Evolutionary conservation across 30 jellyfish, hydroid and myxozoan genomes (phyloP).

Genomic region (Turritopsis rubra): DNA sequence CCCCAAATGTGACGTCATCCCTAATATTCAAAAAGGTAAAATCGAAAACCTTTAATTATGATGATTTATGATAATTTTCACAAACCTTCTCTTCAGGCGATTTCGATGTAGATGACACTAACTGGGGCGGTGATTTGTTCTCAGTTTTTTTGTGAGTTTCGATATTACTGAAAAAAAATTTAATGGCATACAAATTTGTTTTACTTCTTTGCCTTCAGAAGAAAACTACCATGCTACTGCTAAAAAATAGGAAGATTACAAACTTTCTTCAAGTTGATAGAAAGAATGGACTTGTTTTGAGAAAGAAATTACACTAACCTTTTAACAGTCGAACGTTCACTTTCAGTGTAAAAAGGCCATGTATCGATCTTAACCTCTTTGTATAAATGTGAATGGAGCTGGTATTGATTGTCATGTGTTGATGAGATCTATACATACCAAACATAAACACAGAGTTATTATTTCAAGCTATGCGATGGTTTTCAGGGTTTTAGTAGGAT

Average conservation of each 20-base stretch:
- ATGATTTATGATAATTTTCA: not conserved
- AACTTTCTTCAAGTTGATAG: too few relatives aligned
- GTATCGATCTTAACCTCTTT: constrained; percentile 72
- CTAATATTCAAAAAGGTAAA: too few relatives aligned
- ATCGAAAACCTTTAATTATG: too few relatives aligned
- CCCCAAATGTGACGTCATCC: too few relatives aligned
- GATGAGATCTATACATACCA: constrained; percentile 72
- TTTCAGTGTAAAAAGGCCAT: constrained; percentile 88
- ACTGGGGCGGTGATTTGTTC: constrained; percentile 60
- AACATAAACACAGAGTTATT: not conserved
- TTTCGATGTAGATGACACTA: constrained; percentile 79
- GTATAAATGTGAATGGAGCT: constrained; percentile 54
- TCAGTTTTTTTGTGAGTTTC: constrained; percentile 30
- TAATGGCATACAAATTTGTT: too few relatives aligned
- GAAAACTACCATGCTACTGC: too few relatives aligned
- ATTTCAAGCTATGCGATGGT: not conserved
- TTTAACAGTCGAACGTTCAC: constrained; percentile 58
- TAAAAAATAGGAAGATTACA: too few relatives aligned
- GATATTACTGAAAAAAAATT: constrained; percentile 30
- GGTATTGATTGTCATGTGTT: constrained; percentile 62
- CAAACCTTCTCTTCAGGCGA: constrained; percentile 86
- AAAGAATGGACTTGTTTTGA: too few relatives aligned
- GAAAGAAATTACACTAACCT: constrained; percentile 29
- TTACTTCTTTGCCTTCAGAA: too few relatives aligned
- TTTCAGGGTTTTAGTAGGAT: not conserved